phyloP scores from a whole-genome alignment of 2,888 invertebrate genomes.

The Lysandra coridon region DNA sequence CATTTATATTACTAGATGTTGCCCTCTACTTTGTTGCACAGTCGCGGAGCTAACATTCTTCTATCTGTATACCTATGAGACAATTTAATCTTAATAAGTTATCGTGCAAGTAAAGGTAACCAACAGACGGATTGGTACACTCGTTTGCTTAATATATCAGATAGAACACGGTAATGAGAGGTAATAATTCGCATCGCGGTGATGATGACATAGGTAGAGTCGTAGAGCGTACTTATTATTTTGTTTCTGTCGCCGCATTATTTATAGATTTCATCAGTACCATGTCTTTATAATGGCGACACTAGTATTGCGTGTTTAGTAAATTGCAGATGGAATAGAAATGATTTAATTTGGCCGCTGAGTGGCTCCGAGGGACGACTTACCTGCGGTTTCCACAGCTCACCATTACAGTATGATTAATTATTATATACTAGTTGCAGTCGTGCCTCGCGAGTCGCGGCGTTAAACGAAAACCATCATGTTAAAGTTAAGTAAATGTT shows the following conservation, averaged over 20 bases:
- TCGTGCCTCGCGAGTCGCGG: not conserved
- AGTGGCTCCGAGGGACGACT: conserved; percentile 59
- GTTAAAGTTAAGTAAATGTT: not conserved
- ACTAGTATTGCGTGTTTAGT: conserved; percentile 61
- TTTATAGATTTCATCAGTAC: conserved; percentile 35
- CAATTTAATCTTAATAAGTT: no score
- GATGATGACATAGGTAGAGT: not conserved
- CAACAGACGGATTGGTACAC: no score
- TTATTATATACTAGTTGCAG: not conserved
- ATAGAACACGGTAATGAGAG: not conserved
- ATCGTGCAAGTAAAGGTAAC: no score
- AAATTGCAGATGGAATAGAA: conserved; percentile 67
- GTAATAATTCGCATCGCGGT: not conserved
- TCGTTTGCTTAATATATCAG: not conserved
- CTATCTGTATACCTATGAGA: no score
- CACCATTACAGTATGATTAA: conserved; percentile 35
- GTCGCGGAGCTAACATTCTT: no score
- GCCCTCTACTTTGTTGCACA: no score
- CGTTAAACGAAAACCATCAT: no score
- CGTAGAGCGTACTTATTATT: not conserved
- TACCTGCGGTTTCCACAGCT: conserved; percentile 43
- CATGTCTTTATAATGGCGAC: conserved; percentile 54
- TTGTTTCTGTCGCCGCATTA: conserved; percentile 31
- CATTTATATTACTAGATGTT: no score
- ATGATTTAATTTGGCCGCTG: conserved; percentile 72